Evolutionary conservation across 2,797 vertebrate genomes (phyloP), one percentile per base, ranked within the genome.

Genomic region (Anabas testudineus): DNA sequence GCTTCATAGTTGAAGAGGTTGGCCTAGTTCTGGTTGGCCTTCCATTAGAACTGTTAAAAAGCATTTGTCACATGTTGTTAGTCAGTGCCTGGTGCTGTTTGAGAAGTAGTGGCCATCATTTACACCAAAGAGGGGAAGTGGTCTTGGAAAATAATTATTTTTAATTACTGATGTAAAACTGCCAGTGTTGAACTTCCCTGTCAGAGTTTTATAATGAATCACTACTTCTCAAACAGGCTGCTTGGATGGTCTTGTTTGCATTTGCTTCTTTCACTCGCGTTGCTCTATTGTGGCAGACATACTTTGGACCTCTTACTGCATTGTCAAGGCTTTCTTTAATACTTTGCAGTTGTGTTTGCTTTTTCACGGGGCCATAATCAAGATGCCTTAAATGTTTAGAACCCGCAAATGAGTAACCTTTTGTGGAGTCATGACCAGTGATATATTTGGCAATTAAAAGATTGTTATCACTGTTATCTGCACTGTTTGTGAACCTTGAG

Each of bases 381-480:
- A 43, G 54, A 46, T 51, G 51, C 54, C 39, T 66, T 32, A 52
- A 65, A 69, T 71, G 32, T 60, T 53, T 66, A 14, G 63, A 71
- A 72, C 71, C 74, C 59, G 32, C 53, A 70, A 72, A 78, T 32
- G 24, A 15, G n/a, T n/a, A n/a, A n/a, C n/a, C n/a, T n/a, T n/a
- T 39, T 74, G 41, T n/a, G n/a, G n/a, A n/a, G 60, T 72, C 45
- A 12, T 37, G 68, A 83, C 57, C 65, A 36, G 42, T 47, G 56
- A 70, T 80, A 42, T 69, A 37, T 76, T 73, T 65, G 48, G 70
- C 51, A 78, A 71, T 78, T 15, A 73, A 71, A 74, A 63, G 55
- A 71, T 56, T 67, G 73, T 80, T 64, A 69, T 76, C 47, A 9
- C 65, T 21, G 52, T 81, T 71, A 74, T 82, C 58, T 66, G 75